phyloP scores from a whole-genome alignment of 1,140 invertebrate species.

The Maconellicoccus hirsutus region DNA sequence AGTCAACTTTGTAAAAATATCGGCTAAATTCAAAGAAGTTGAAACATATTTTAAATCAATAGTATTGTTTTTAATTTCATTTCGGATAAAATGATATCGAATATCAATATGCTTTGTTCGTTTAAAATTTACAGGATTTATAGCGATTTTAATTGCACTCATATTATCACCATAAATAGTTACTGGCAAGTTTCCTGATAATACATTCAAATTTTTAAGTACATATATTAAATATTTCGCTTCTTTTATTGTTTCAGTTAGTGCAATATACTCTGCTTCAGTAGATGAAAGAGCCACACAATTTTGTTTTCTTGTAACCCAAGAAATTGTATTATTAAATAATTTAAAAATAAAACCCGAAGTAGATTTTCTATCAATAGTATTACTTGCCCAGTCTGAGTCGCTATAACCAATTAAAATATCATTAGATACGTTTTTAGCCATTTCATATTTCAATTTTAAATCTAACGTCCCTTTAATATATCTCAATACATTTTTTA shows the following conservation, averaged over 20 bases:
- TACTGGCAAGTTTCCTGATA: background rate
- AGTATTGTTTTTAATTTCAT: conserved; percentile 22
- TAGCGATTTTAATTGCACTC: conserved; percentile 9
- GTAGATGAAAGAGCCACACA: conserved; percentile 34
- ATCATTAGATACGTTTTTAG: conserved; percentile 18
- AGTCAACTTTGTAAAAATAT: conserved; percentile 26
- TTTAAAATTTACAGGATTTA: background rate
- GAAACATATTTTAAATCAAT: conserved; percentile 23
- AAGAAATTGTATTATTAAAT: conserved; percentile 29
- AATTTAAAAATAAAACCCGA: conserved; percentile 32
- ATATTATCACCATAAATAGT: conserved; percentile 25
- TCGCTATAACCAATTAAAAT: conserved; percentile 28
- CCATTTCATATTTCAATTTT: conserved; percentile 29
- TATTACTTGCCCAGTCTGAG: conserved; percentile 35
- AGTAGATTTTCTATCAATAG: conserved; percentile 32
- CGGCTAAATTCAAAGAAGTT: conserved; percentile 25
- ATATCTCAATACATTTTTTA: conserved; percentile 32
- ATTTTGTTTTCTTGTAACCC: conserved; percentile 33
- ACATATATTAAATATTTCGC: conserved; percentile 23
- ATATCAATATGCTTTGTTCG: conserved; percentile 26
- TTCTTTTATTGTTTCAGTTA: conserved; percentile 35
- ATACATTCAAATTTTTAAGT: background rate
- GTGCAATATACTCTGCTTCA: conserved; percentile 38
- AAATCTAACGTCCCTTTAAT: conserved; percentile 30
- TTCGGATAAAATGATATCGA: conserved; percentile 26